Base-by-base conservation (phyloP, 2,888 invertebrate species). In the Emmelina monodactyla region DNA sequence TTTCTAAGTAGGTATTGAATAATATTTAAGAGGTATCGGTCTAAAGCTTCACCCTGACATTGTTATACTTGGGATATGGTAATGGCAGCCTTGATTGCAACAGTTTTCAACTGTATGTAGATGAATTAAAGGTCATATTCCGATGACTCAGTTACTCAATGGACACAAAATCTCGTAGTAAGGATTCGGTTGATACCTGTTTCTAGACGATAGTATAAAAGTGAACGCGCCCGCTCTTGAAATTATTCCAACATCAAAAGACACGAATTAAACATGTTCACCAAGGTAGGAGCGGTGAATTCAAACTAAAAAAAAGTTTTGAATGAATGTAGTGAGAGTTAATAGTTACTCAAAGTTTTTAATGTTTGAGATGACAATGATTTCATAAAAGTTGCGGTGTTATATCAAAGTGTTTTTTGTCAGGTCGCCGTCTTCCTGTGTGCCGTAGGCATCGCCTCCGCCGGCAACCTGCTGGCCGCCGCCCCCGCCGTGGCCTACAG, bases 221-320 rank as follows among this genome's bases (percentile, higher is more conserved):
- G 67, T 58, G 64, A 66, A 60, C 47, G 64, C 55, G 43, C 48
- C 43, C 53, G 49, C 45, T 57, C 48, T 57, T 51, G 44, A 52
- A 62, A 60, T 62, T 63, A 71, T 58, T 69, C 61, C 57, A 57
- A 58, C 54, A 56, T 55, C 49, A 50, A 53, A 59, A 49, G 46
- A 50, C 45, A 48, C 40, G 46, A 45, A 49, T 46, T 49, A 51
- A 69, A 59, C 61, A 76, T 76, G 76, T 61, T 56, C 52, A 57
- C 55, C 42, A 62, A 68, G 72, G 75, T 73, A 62, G 44, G 49
- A 37, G n/a, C n/a, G n/a, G n/a, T n/a, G n/a, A n/a, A n/a, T n/a
- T n/a, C n/a, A n/a, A n/a, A n/a, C n/a, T n/a, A n/a, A n/a, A n/a
- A n/a, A n/a, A n/a, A n/a, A n/a, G n/a, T n/a, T n/a, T n/a, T n/a